A percentile compares a stretch with the other conserved stretches of the same genome.
Evolutionary conservation across 2,797 vertebrate genomes (phyloP).

Genomic region (Chrosomus eos): DNA sequence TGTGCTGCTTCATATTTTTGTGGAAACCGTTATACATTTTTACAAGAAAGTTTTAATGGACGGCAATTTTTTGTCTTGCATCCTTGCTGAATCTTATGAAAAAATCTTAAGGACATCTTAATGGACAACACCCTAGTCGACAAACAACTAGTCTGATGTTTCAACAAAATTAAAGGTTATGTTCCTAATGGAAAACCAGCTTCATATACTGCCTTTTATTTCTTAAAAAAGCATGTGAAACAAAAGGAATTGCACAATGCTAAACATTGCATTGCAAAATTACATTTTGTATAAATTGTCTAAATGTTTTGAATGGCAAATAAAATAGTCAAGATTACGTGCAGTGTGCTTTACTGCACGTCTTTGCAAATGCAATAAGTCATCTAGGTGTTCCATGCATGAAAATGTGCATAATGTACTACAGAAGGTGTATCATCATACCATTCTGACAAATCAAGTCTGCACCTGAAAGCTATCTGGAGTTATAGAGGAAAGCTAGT

Average conservation of each 20-base stretch:
- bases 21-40: not conserved
- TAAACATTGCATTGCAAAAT: not conserved
- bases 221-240: not conserved
- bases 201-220: not conserved
- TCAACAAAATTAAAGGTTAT: not conserved
- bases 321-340: not conserved
- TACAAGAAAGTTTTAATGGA: not conserved
- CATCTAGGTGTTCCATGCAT: not conserved
- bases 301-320: not conserved
- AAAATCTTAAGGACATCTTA: not conserved
- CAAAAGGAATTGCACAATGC: not conserved
- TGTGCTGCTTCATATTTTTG: not conserved
- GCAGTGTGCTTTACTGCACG: not conserved
- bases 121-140: too few relatives aligned
- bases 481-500: not conserved
- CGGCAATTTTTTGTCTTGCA: not conserved
- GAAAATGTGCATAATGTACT: not conserved
- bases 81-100: not conserved
- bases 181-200: not conserved
- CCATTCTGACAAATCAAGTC: not conserved
- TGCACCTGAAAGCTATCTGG: not conserved
- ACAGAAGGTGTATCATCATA: not conserved
- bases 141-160: not conserved
- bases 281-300: not conserved
- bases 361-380: not conserved